A percentile compares a stretch with the other conserved stretches of the same genome.
These are phyloP conservation scores for Peromyscus melanophrys DNA, from an alignment of 2,797 vertebrate species.

Conservation along the genomic window DNA sequence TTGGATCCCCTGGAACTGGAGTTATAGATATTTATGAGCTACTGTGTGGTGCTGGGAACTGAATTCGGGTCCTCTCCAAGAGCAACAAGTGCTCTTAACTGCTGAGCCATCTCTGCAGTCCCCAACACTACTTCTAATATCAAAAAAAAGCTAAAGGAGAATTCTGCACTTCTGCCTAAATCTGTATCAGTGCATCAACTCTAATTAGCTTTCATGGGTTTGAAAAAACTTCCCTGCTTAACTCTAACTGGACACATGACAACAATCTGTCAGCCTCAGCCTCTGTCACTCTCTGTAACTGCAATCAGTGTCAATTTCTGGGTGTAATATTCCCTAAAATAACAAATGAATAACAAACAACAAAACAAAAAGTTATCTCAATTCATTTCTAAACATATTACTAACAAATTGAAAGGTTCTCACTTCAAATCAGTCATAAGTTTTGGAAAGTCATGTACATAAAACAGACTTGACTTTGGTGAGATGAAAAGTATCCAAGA, in stretches of 20 bases:
- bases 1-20: background rate
- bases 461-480: constrained; percentile 70
- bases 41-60: background rate
- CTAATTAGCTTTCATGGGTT: constrained; percentile 34
- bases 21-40: background rate
- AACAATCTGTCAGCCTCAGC: constrained; percentile 10
- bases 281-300: background rate
- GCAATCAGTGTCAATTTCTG: constrained; percentile 34
- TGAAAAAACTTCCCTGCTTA: constrained; percentile 43
- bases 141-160: background rate
- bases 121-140: constrained; percentile 1
- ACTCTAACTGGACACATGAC: constrained; percentile 32
- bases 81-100: background rate
- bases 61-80: background rate
- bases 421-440: constrained; percentile 63
- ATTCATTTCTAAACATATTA: constrained; percentile 81
- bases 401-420: constrained; percentile 75
- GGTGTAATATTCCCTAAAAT: constrained; percentile 36
- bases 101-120: background rate
- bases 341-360: constrained; percentile 29
- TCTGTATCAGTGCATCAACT: background rate
- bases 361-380: constrained; percentile 69
- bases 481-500: constrained; percentile 73
- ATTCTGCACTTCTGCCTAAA: constrained; percentile 1
- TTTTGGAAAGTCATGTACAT: constrained; percentile 75